phyloP scores from a whole-genome alignment of 2,797 vertebrate species.

The Poeciliopsis gracilis region DNA sequence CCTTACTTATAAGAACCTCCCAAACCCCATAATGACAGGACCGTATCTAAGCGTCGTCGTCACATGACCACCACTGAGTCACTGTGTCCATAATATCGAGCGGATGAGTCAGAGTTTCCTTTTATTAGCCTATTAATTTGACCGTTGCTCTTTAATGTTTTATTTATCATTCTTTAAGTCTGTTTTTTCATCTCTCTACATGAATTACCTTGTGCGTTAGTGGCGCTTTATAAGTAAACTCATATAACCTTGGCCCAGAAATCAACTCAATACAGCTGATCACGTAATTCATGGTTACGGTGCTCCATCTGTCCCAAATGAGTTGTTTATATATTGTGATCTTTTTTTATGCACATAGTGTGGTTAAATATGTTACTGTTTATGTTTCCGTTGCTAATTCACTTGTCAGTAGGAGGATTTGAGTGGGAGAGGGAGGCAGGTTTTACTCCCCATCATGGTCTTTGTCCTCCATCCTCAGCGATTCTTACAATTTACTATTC shows the following conservation, averaged over 20 bases:
- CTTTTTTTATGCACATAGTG: not conserved
- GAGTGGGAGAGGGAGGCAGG: constrained; percentile 35
- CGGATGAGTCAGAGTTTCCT: not conserved
- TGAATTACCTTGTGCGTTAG: not conserved
- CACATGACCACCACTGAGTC: not conserved
- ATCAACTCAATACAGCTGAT: not conserved
- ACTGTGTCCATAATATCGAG: not conserved
- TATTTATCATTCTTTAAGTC: not conserved
- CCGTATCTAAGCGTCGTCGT: not conserved
- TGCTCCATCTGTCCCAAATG: not conserved
- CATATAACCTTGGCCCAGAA: not conserved
- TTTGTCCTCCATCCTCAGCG: constrained; percentile 61
- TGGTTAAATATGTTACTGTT: constrained; percentile 3
- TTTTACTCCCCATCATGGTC: constrained; percentile 34
- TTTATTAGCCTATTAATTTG: not conserved
- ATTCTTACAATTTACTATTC: constrained; percentile 62
- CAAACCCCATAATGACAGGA: not conserved
- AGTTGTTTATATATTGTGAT: constrained; percentile 16
- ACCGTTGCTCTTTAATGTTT: not conserved
- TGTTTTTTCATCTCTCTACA: not conserved
- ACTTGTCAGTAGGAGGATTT: constrained; percentile 32
- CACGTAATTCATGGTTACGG: not conserved
- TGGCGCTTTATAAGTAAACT: not conserved
- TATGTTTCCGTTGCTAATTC: not conserved
- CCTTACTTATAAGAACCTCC: not conserved